Evolutionary conservation across 2,888 invertebrate genomes (phyloP), one percentile per base, ranked within the genome.

Genomic region (Dendrolimus houi): DNA sequence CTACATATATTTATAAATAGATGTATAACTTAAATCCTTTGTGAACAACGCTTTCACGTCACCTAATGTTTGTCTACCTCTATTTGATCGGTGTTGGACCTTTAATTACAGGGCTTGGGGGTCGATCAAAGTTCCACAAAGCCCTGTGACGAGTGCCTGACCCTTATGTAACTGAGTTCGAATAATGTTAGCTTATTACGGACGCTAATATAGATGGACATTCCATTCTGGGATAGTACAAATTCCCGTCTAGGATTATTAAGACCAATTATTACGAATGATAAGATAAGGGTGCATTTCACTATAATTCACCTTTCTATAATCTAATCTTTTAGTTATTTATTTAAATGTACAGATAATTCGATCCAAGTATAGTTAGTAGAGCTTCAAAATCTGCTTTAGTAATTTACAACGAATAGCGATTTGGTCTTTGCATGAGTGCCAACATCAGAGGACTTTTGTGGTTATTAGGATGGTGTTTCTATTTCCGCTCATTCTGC

Each of bases 51-150:
- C 29, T 29, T 29, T 29, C 29, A 29, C 29, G 29, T 29, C 29
- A 29, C 29, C 29, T 29, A 29, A 29, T 29, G 55, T 55, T 17
- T 14, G 47, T 47, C 9, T 47, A 47, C 47, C 12, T 47, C 9
- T 52, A 54, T 55, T 52, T 29, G 52, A 52, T 7, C 52, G 41
- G 41, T 56, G 55, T 53, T 10, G 56, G 53, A 12, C 8, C 41
- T 52, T 53, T 59, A 59, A 57, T 59, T 59, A 55, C 57, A n/a
- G 54, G 14, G 53, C 52, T 53, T 55, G 42, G 14, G 52, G 55
- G 13, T 52, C 17, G 52, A 52, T 29, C 40, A 55, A 55, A 29
- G 40, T 17, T 52, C 7, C 13, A 52, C 55, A 55, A 56, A 56
- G 9, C 55, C 14, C 41, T 14, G 54, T 29, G 55, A 55, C 17